phyloP scores from a whole-genome alignment of 1,140 invertebrate genomes.

The Drepana arcuata region DNA sequence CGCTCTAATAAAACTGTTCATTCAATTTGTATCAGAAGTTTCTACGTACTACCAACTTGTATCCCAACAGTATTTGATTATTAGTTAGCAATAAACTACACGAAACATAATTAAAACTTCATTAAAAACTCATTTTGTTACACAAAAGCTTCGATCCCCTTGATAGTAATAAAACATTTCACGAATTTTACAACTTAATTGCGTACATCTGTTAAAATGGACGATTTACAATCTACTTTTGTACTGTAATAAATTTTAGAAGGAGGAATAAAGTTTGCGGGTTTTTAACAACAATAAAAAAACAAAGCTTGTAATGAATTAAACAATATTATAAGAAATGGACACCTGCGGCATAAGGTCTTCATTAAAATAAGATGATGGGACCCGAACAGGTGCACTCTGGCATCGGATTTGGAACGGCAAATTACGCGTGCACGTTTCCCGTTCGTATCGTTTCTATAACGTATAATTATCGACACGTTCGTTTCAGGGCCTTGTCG shows the following conservation, averaged over 20 bases:
- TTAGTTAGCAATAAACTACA: no score
- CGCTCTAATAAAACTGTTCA: no score
- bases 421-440: no score
- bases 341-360: slow-evolving; percentile 61
- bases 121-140: not conserved
- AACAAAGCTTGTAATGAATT: slow-evolving; percentile 68
- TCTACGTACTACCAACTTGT: no score
- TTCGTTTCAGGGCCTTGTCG: no score
- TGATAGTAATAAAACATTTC: slow-evolving; percentile 42
- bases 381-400: no score
- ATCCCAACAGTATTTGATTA: no score
- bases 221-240: slow-evolving; percentile 62
- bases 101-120: no score
- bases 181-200: slow-evolving; percentile 65
- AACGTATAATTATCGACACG: no score
- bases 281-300: slow-evolving; percentile 29
- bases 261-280: slow-evolving; percentile 55
- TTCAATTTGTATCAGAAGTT: no score
- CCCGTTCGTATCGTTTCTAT: no score
- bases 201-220: slow-evolving; percentile 61
- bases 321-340: slow-evolving; percentile 56
- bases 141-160: slow-evolving; percentile 6
- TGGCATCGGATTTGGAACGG: no score
- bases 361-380: slow-evolving; percentile 64
- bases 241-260: slow-evolving; percentile 39